Percentiles rank a stretch among this genome's conserved stretches.
Conservation (phyloP, 2,113 vertebrate genomes). For the Monopterus albus region DNA sequence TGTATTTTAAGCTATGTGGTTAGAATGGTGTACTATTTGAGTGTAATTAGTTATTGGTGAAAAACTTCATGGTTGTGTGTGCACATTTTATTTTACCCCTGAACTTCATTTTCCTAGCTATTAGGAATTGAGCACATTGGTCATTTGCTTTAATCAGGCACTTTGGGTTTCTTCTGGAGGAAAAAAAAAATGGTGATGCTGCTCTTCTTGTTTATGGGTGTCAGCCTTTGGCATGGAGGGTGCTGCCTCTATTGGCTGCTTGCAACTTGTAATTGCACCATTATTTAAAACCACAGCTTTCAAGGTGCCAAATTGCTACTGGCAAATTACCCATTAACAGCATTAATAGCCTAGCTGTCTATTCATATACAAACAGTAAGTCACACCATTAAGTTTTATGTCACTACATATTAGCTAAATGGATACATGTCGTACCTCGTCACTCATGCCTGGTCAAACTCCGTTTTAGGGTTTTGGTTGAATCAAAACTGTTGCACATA, state of each 20-base stretch:
- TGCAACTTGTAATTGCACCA: constrained; percentile 1
- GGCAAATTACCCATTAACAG: constrained; percentile 39
- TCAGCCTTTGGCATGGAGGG: too few relatives aligned
- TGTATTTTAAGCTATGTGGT: too few relatives aligned
- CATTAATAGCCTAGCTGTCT: constrained; percentile 33
- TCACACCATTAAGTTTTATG: constrained; percentile 41
- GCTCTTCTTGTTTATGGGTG: too few relatives aligned
- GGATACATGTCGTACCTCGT: constrained; percentile 14
- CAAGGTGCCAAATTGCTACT: constrained; percentile 19
- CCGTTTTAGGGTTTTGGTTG: neutral
- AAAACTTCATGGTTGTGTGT: too few relatives aligned
- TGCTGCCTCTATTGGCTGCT: too few relatives aligned
- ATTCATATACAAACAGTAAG: constrained; percentile 34
- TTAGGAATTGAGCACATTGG: too few relatives aligned
- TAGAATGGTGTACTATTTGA: too few relatives aligned
- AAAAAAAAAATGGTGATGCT: too few relatives aligned
- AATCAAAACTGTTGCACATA: neutral
- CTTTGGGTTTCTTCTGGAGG: neutral
- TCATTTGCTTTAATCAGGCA: neutral
- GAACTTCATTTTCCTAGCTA: too few relatives aligned
- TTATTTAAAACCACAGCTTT: constrained; percentile 9
- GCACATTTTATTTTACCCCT: too few relatives aligned
- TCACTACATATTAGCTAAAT: constrained; percentile 32
- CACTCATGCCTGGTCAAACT: neutral
- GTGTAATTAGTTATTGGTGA: too few relatives aligned